These are phyloP conservation scores for Lutraria lutraria DNA, from an alignment of 2,888 invertebrate species.

Conservation along the genomic window DNA sequence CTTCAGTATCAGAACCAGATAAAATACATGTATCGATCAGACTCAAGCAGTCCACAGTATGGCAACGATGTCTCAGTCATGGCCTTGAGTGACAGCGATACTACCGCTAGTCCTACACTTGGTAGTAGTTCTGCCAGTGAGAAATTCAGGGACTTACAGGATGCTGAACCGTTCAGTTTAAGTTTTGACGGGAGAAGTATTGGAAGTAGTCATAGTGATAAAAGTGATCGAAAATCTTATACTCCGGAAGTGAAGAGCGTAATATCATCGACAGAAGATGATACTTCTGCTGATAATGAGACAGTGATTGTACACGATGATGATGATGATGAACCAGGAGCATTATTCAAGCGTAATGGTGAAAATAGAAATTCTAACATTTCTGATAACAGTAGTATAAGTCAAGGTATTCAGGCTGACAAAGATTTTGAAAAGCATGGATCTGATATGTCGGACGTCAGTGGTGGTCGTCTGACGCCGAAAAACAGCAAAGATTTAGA, in stretches of 20 bases:
- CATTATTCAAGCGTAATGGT: conserved; percentile 64
- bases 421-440: conserved; percentile 59
- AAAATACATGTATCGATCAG: conserved; percentile 77
- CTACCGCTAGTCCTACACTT: conserved; percentile 55
- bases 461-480: conserved; percentile 65
- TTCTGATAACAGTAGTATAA: conserved; percentile 72
- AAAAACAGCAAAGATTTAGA: conserved; percentile 63
- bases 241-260: conserved; percentile 32
- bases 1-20: conserved; percentile 82
- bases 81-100: conserved; percentile 74
- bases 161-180: conserved; percentile 54
- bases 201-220: conserved; percentile 47
- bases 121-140: conserved; percentile 67
- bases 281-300: conserved; percentile 44
- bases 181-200: conserved; percentile 61
- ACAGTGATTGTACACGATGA: conserved; percentile 39
- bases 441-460: conserved; percentile 70
- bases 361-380: conserved; percentile 69
- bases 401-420: conserved; percentile 68
- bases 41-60: conserved; percentile 59
- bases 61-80: conserved; percentile 66
- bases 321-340: conserved; percentile 15
- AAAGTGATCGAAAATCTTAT: conserved; percentile 28
- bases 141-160: conserved; percentile 45
- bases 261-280: conserved; percentile 24